Base-by-base conservation (phyloP, 2,797 vertebrate genomes). In the Morelia viridis region DNA sequence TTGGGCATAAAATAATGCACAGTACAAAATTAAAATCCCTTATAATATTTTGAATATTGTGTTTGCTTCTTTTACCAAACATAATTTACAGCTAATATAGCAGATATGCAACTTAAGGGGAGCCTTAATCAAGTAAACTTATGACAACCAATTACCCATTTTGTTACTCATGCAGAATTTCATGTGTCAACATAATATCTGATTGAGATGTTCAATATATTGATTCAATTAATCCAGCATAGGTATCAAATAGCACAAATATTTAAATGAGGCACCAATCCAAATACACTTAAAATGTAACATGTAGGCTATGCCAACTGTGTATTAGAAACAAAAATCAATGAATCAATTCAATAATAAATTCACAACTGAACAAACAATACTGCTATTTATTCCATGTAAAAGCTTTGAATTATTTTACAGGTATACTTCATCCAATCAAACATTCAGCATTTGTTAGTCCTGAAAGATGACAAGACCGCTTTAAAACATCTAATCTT, bases 401-500 rank as follows among this genome's bases (percentile, higher is more conserved):
- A 58, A 85, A 0, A 85, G 28, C 1, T 68, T 61, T 91, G 62
- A 92, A 61, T 90, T 0, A 0, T 41, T 93, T 94, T 94, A 92
- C 93, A 95, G 94, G 92, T 91, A 92, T 31, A 94, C 90, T 92
- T 95, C 93, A 96, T 94, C 96, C 96, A 98, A 95, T 98, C 97
- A 98, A 97, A 97, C 98, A 96, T 96, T 98, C 98, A 98, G 97
- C 98, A 98, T 98, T 98, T 96, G 96, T 98, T 98, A 97, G 97
- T 91, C 94, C 97, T 98, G 98, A 98, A 98, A 98, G 98, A 98
- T 98, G 98, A 98, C 97, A 98, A 97, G 98, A 98, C 98, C 98
- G 97, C 98, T 98, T 98, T 97, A 98, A 98, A 98, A 97, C 94
- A 76, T 94, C 98, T 98, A 96, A 93, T 98, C 98, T 98, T 98